Evolutionary conservation across 2,888 invertebrate species (phyloP).

Genomic region (Hypena proboscidalis): DNA sequence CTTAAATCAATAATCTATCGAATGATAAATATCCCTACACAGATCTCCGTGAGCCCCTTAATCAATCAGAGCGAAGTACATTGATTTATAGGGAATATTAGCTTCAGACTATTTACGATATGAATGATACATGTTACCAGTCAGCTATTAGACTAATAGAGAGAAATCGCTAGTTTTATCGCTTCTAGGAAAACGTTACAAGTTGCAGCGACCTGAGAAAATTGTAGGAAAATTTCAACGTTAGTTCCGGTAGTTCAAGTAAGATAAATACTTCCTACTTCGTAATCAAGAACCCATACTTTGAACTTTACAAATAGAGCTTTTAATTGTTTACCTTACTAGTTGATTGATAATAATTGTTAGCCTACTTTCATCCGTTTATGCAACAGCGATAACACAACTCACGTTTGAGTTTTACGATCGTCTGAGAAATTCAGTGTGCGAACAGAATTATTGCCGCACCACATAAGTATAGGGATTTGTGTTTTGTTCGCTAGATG

Average conservation of each 20-base stretch:
- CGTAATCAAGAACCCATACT: too few relatives aligned
- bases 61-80: slow-evolving; percentile 44
- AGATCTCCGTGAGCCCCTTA: slow-evolving; percentile 28
- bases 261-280: too few relatives aligned
- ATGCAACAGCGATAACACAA: background rate
- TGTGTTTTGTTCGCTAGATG: slow-evolving; percentile 54
- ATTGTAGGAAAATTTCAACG: too few relatives aligned
- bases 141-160: slow-evolving; percentile 16
- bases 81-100: slow-evolving; percentile 47
- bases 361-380: background rate
- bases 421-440: slow-evolving; percentile 25
- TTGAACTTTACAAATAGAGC: background rate
- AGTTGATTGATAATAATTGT: background rate
- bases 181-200: slow-evolving; percentile 6
- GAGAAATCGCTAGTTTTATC: slow-evolving; percentile 19
- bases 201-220: too few relatives aligned
- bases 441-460: slow-evolving; percentile 33
- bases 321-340: background rate
- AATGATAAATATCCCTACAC: slow-evolving; percentile 33
- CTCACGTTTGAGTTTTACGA: too few relatives aligned
- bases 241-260: too few relatives aligned
- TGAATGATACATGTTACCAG: slow-evolving; percentile 25
- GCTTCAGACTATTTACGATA: slow-evolving; percentile 51
- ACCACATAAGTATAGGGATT: slow-evolving; percentile 38
- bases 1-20: slow-evolving; percentile 14